phyloP scores from a whole-genome alignment of 2,113 vertebrate genomes.

The Oplegnathus fasciatus region DNA sequence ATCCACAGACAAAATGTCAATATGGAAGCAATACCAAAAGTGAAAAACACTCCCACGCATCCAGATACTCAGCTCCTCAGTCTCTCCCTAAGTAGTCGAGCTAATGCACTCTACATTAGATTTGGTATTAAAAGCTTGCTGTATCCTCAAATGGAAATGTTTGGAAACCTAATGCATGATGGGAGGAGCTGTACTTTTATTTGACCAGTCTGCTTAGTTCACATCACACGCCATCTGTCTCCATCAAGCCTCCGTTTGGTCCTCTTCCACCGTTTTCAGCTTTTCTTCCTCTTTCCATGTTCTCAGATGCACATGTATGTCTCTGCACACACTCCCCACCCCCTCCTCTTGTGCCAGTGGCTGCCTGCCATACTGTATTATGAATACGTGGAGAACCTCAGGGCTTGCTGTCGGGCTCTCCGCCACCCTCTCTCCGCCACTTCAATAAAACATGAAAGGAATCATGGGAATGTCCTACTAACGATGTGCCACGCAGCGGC shows the following conservation, averaged over 20 bases:
- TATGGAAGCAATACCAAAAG: constrained; percentile 20
- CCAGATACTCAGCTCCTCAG: not conserved
- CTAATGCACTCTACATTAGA: constrained; percentile 17
- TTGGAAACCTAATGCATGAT: not conserved
- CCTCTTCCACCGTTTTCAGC: not conserved
- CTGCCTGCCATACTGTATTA: constrained; percentile 44
- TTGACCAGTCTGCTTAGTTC: too few species aligned
- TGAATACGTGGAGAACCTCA: constrained; percentile 38
- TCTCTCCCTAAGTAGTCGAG: not conserved
- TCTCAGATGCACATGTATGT: not conserved
- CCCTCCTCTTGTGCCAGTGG: not conserved
- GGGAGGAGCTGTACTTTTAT: not conserved
- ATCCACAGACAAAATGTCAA: constrained; percentile 51
- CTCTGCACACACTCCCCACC: not conserved
- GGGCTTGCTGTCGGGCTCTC: constrained; percentile 7
- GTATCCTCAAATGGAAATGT: not conserved
- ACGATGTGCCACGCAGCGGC: not conserved
- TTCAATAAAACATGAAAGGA: constrained; percentile 61
- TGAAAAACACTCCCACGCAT: not conserved
- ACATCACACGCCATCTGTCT: constrained; percentile 11
- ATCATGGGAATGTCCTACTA: constrained; percentile 63
- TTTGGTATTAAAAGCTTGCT: constrained; percentile 18
- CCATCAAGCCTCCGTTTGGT: not conserved
- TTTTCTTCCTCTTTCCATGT: too few species aligned
- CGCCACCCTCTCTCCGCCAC: not conserved